A percentile compares a stretch with the other conserved stretches of the same genome.
These are phyloP conservation scores for Parapsyche elsis DNA, from an alignment of 1,140 invertebrate genomes.

Conservation along the genomic window DNA sequence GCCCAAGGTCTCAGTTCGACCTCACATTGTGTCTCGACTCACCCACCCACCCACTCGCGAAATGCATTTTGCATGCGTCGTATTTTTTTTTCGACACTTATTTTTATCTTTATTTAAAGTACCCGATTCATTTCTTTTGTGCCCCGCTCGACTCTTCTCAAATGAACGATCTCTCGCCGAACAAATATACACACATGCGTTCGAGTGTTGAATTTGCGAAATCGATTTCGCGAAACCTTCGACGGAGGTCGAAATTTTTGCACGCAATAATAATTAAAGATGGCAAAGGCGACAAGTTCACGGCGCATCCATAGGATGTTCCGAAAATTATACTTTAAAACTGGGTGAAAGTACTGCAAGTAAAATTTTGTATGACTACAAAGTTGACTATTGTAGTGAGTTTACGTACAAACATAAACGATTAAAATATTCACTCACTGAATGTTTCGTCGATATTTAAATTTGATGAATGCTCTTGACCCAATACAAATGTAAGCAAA, in stretches of 20 bases:
- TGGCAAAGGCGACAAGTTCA: background rate
- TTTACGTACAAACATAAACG: too few species aligned
- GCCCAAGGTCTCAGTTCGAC: conserved; percentile 37
- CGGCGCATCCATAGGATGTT: background rate
- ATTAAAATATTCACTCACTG: too few species aligned
- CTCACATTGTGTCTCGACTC: conserved; percentile 39
- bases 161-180: too few species aligned
- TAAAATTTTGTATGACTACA: too few species aligned
- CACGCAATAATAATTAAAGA: background rate
- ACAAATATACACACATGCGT: background rate
- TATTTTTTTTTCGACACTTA: conserved; percentile 37
- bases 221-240: background rate
- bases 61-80: conserved; percentile 34
- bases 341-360: too few species aligned
- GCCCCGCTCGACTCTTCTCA: too few species aligned
- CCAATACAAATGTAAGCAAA: too few species aligned
- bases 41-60: conserved; percentile 25
- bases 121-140: background rate
- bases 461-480: too few species aligned
- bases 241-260: conserved; percentile 4
- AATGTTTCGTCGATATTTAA: too few species aligned
- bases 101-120: background rate
- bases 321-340: too few species aligned
- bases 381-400: too few species aligned
- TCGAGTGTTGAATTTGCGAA: background rate